Conservation (phyloP, 2,113 vertebrate genomes). For the Phocoena sinus region DNA sequence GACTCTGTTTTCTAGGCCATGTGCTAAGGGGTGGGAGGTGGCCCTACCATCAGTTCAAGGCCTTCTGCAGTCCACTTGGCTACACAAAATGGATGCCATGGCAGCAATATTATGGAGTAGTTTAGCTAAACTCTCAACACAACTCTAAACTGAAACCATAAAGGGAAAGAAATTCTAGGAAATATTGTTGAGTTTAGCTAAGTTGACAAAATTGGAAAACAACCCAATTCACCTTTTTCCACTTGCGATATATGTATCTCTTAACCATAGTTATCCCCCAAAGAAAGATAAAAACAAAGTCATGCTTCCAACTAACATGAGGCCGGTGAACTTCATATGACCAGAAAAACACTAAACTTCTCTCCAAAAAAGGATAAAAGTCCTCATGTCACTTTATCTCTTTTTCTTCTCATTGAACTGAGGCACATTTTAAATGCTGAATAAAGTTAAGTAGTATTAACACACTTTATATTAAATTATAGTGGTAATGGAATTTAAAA, state of each 20-base stretch:
- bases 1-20: not conserved
- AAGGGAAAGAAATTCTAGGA: not conserved
- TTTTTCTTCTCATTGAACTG: not conserved
- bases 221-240: not conserved
- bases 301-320: not conserved
- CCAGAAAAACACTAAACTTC: not conserved
- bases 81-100: not conserved
- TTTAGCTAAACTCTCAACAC: not conserved
- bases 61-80: not conserved
- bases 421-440: not conserved
- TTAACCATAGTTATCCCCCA: not conserved
- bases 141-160: not conserved
- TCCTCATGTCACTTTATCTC: not conserved
- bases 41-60: not conserved
- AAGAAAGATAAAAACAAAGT: not conserved
- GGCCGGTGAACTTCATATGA: not conserved
- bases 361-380: not conserved
- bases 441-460: not conserved
- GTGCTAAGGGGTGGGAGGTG: not conserved
- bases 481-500: not conserved
- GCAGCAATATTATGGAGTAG: not conserved
- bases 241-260: not conserved
- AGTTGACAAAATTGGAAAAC: not conserved
- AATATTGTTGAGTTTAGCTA: not conserved
- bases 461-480: not conserved